A percentile compares a stretch with the other conserved stretches of the same genome.
Conservation (phyloP, 2,888 invertebrate species). For the Macroteleia sp. region DNA sequence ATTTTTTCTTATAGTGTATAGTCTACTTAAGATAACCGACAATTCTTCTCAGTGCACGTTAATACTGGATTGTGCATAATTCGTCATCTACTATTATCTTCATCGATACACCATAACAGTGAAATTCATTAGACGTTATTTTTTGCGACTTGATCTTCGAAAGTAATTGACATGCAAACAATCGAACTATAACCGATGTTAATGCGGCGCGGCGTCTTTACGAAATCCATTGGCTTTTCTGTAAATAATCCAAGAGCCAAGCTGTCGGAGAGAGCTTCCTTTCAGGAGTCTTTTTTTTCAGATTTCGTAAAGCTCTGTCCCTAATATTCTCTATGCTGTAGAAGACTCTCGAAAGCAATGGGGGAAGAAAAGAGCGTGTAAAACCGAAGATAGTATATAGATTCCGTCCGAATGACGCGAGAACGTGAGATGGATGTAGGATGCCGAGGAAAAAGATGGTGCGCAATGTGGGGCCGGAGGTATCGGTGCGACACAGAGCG, state of each 20-base stretch:
- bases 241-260: slow-evolving; percentile 54
- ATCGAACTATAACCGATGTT: slow-evolving; percentile 15
- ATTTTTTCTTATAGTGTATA: too few species aligned
- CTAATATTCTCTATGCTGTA: slow-evolving; percentile 55
- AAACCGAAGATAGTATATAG: slow-evolving; percentile 63
- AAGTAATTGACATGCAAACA: slow-evolving; percentile 33
- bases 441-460: slow-evolving; percentile 39
- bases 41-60: too few species aligned
- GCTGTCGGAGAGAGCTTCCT: slow-evolving; percentile 46
- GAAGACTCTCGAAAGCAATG: slow-evolving; percentile 61
- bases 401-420: slow-evolving; percentile 59
- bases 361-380: slow-evolving; percentile 61
- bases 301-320: slow-evolving; percentile 56
- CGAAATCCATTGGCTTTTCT: slow-evolving; percentile 39
- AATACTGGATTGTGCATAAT: too few species aligned
- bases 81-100: too few species aligned
- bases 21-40: too few species aligned
- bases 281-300: slow-evolving; percentile 41
- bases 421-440: slow-evolving; percentile 68
- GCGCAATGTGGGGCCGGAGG: slow-evolving; percentile 30
- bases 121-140: slow-evolving; percentile 4
- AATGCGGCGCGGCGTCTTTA: slow-evolving; percentile 7
- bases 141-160: not conserved
- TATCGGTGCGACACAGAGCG: slow-evolving; percentile 49
- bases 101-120: too few species aligned